Evolutionary conservation across 2,113 vertebrate species (phyloP).

Genomic region (Silurus glanis): DNA sequence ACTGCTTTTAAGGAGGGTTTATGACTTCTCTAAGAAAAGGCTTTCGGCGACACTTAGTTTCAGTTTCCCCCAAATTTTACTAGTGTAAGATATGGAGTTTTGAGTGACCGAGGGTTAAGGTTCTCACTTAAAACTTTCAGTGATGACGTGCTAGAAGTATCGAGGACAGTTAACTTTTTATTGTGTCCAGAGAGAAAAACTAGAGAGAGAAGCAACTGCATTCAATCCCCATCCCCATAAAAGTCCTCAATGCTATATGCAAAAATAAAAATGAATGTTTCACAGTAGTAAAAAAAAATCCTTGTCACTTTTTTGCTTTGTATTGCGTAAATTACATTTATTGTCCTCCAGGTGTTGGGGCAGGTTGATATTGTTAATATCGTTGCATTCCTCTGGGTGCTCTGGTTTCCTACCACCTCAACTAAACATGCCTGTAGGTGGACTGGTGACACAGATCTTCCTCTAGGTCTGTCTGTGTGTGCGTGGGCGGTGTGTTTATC

Average conservation of each 20-base stretch:
- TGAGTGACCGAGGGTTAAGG: no score
- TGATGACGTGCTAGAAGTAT: no score
- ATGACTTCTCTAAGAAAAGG: neutral
- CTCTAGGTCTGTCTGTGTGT: neutral
- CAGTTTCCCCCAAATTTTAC: neutral
- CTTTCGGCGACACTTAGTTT: neutral
- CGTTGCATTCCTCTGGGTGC: neutral
- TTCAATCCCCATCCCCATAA: no score
- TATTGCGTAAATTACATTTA: neutral
- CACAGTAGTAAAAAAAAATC: no score
- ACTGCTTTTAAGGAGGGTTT: neutral
- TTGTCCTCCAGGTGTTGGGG: neutral
- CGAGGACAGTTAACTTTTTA: no score
- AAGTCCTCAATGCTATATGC: no score
- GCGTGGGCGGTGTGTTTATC: neutral
- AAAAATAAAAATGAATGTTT: no score
- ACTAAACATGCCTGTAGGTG: neutral
- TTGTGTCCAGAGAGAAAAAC: no score
- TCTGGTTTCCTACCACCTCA: neutral
- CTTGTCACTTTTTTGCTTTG: neutral
- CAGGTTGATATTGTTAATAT: neutral
- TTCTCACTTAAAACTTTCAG: no score
- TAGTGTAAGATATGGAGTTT: no score
- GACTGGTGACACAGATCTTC: no score
- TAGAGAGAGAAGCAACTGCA: no score